Conservation (phyloP, 2,113 vertebrate genomes). For the Scomber scombrus region DNA sequence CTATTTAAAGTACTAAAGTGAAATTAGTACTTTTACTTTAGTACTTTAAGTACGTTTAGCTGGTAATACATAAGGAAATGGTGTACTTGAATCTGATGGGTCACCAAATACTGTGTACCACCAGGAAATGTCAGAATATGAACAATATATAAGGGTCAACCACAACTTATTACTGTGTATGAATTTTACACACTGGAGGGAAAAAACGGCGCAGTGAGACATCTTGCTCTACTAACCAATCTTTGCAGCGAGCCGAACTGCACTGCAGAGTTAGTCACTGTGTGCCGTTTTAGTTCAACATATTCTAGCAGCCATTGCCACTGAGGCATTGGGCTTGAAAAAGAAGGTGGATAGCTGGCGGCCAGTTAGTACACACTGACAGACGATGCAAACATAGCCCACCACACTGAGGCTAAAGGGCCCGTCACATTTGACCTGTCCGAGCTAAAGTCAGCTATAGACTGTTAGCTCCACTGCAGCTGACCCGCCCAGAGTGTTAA, state of each 20-base stretch:
- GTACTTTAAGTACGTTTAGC: no score
- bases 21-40: no score
- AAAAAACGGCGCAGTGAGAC: conserved; percentile 16
- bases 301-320: background rate
- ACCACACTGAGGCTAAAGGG: background rate
- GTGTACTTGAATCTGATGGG: no score
- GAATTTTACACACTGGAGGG: background rate
- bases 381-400: conserved; percentile 17
- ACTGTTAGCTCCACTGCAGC: conserved; percentile 19
- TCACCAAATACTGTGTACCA: no score
- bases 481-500: background rate
- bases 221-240: background rate
- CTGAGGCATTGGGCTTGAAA: background rate
- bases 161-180: background rate
- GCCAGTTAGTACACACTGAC: conserved; percentile 20
- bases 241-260: conserved; percentile 12
- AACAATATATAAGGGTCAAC: background rate
- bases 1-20: no score
- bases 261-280: background rate
- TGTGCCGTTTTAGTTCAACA: background rate
- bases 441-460: conserved; percentile 47
- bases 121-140: no score
- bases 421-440: conserved; percentile 49
- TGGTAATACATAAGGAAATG: no score
- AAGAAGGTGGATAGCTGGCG: background rate